Percentiles rank a stretch among this genome's conserved stretches.
Conservation (phyloP, 2,113 vertebrate genomes). For the Salvelinus fontinalis region DNA sequence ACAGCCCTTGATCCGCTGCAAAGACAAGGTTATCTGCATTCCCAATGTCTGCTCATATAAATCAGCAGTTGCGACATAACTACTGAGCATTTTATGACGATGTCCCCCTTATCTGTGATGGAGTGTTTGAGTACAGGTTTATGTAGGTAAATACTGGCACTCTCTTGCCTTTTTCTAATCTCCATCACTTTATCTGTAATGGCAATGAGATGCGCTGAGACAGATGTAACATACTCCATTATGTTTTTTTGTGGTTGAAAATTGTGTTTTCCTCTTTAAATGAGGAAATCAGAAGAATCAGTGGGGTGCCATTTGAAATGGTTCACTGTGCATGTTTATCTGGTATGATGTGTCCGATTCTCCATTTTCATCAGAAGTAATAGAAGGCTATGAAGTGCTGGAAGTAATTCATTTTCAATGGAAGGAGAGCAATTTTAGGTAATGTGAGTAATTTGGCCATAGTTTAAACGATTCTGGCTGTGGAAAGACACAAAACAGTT, state of each 20-base stretch:
- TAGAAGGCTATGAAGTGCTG: too few species aligned
- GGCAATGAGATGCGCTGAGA: background rate
- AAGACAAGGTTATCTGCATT: background rate
- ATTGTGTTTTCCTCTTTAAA: too few species aligned
- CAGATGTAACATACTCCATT: too few species aligned
- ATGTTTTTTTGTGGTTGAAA: too few species aligned
- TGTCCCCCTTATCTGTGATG: background rate
- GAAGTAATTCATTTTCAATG: too few species aligned
- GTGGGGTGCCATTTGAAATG: background rate
- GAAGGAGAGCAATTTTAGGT: too few species aligned
- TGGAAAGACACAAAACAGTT: too few species aligned
- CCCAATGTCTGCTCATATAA: background rate
- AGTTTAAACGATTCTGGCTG: too few species aligned
- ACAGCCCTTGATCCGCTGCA: background rate
- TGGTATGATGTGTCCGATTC: too few species aligned
- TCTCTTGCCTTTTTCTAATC: background rate
- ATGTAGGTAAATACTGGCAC: background rate
- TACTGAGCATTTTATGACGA: conserved; percentile 4
- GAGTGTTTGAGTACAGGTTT: background rate
- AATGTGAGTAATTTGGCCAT: too few species aligned
- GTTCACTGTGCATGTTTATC: background rate
- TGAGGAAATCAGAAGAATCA: background rate
- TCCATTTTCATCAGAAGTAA: too few species aligned
- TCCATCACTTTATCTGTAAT: background rate
- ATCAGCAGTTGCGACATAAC: background rate